These are phyloP conservation scores for Hylia prasina DNA, from an alignment of 2,113 vertebrate species.

Conservation along the genomic window DNA sequence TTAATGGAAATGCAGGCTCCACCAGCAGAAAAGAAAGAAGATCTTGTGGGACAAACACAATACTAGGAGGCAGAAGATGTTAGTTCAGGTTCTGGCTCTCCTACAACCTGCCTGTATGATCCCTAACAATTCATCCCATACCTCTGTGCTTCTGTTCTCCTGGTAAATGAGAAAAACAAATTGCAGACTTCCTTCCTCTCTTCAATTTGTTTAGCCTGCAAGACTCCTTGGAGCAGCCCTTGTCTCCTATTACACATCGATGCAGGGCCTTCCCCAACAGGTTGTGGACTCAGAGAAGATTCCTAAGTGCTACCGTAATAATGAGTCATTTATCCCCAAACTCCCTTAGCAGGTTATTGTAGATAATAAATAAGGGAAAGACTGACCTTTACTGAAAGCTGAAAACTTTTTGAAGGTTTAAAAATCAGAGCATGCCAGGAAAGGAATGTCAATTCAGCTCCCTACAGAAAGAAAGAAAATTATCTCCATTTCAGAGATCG, in stretches of 20 bases:
- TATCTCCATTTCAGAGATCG: neutral
- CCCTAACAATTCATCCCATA: neutral
- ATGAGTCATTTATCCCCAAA: neutral
- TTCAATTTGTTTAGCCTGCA: neutral
- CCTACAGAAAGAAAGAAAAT: neutral
- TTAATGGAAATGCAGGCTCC: neutral
- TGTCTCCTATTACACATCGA: neutral
- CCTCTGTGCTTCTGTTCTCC: conserved; percentile 31
- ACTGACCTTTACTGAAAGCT: neutral
- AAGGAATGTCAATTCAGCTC: neutral
- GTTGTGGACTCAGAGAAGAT: conserved; percentile 5
- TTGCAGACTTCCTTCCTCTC: conserved; percentile 31
- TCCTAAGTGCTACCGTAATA: neutral
- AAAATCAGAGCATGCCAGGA: neutral
- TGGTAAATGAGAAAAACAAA: conserved; percentile 44
- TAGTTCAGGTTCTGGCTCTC: neutral
- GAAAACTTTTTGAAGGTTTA: conserved; percentile 11
- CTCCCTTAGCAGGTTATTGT: conserved; percentile 13
- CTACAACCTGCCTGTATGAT: neutral
- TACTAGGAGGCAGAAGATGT: neutral
- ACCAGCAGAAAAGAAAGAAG: neutral
- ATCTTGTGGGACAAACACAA: neutral
- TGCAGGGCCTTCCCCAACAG: neutral
- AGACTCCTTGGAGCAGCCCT: neutral
- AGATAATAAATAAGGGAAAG: conserved; percentile 3